Percentiles rank a stretch among this genome's conserved stretches.
Conservation (phyloP, 2,797 vertebrate genomes). For the Alectoris magna region DNA sequence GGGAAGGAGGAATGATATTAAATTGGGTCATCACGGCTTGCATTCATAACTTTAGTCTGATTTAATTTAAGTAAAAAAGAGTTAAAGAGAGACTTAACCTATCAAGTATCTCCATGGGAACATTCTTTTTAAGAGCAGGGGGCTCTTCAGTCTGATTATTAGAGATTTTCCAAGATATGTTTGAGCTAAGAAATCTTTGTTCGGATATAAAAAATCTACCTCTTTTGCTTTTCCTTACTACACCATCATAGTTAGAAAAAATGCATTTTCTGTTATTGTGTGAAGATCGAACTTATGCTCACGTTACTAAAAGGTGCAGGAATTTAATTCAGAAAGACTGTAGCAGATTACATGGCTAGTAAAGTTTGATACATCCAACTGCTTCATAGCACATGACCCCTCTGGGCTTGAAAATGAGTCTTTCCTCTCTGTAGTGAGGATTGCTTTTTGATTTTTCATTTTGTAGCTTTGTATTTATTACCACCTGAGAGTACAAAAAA, state of each 20-base stretch:
- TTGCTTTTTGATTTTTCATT: background rate
- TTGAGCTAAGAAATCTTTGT: background rate
- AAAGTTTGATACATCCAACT: background rate
- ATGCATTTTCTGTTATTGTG: background rate
- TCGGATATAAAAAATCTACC: background rate
- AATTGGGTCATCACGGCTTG: background rate
- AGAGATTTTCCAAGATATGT: background rate
- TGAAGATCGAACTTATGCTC: background rate
- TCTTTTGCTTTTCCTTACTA: background rate
- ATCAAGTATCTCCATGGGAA: background rate
- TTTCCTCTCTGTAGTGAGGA: background rate
- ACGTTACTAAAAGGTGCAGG: background rate
- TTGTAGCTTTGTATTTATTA: background rate
- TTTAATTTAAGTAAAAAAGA: background rate
- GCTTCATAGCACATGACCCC: background rate
- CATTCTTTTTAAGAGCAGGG: background rate
- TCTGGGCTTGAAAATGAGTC: background rate
- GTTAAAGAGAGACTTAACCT: background rate
- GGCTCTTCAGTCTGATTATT: background rate
- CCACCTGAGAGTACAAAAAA: background rate
- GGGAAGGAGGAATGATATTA: background rate
- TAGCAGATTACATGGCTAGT: background rate
- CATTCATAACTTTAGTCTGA: background rate
- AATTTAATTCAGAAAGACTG: background rate
- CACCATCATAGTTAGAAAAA: background rate